Conservation (phyloP, 1,140 invertebrate species). For the Tetramorium parvispinum region DNA sequence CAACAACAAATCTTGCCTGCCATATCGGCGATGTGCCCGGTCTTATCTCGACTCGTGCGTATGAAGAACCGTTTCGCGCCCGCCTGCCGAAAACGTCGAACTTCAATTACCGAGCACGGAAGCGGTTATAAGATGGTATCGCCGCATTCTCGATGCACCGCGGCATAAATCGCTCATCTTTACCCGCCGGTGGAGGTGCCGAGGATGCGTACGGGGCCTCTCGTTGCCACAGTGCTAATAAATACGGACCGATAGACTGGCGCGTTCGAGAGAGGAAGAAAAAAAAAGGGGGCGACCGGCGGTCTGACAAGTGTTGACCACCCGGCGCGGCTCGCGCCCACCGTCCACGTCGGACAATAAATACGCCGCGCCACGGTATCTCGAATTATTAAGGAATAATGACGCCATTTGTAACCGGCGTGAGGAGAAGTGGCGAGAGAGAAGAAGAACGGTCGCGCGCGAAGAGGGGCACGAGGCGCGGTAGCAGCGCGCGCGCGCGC, state of each 20-base stretch:
- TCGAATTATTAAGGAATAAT: slow-evolving; percentile 78
- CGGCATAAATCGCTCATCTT: slow-evolving; percentile 63
- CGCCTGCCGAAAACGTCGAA: slow-evolving; percentile 57
- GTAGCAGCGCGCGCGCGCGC: neutral
- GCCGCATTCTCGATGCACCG: neutral
- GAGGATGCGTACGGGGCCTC: slow-evolving; percentile 24
- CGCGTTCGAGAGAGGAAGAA: slow-evolving; percentile 19
- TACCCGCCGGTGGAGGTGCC: slow-evolving; percentile 32
- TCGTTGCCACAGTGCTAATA: slow-evolving; percentile 60
- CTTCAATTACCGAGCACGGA: slow-evolving; percentile 59
- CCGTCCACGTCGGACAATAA: slow-evolving; percentile 63
- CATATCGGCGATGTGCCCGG: slow-evolving; percentile 17
- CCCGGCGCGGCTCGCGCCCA: neutral
- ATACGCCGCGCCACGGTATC: slow-evolving; percentile 66
- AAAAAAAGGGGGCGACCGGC: neutral
- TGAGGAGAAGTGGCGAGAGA: slow-evolving; percentile 58
- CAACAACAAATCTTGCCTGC: slow-evolving; percentile 48
- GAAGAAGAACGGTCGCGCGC: slow-evolving; percentile 22
- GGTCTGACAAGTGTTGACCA: slow-evolving; percentile 56
- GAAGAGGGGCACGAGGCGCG: neutral
- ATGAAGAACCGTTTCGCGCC: slow-evolving; percentile 32
- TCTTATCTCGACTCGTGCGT: slow-evolving; percentile 46
- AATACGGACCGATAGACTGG: slow-evolving; percentile 66
- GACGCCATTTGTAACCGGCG: slow-evolving; percentile 76
- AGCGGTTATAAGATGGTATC: slow-evolving; percentile 54